A percentile compares a stretch with the other conserved stretches of the same genome.
Conservation (phyloP, 2,888 invertebrate genomes). For the Encarsia formosa region DNA sequence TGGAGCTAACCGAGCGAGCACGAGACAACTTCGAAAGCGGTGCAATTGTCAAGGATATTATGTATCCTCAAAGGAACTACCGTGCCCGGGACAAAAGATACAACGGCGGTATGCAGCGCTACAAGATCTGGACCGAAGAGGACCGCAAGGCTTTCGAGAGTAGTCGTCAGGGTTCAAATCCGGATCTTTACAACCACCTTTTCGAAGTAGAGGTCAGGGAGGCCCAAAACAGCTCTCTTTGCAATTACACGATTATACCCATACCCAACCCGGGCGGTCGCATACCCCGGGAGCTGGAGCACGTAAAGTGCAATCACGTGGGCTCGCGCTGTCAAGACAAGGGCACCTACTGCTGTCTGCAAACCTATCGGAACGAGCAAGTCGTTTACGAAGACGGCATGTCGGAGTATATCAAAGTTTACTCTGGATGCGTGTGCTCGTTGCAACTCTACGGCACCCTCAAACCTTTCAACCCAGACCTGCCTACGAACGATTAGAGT, state of each 20-base stretch:
- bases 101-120: not conserved
- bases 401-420: conserved; percentile 27
- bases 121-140: conserved; percentile 7
- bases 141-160: conserved; percentile 2
- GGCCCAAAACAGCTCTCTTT: conserved; percentile 34
- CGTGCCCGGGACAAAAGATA: conserved; percentile 10
- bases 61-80: too few relatives aligned
- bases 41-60: too few relatives aligned
- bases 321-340: conserved; percentile 30
- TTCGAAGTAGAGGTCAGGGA: conserved; percentile 32
- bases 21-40: too few relatives aligned
- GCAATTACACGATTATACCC: conserved; percentile 34
- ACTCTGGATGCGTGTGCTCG: conserved; percentile 37
- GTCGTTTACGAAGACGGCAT: conserved; percentile 15
- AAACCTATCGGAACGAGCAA: conserved; percentile 33
- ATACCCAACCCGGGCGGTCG: conserved; percentile 28
- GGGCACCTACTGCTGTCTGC: conserved; percentile 34
- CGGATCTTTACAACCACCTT: conserved; percentile 2
- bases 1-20: too few relatives aligned
- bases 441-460: conserved; percentile 18
- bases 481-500: conserved; percentile 6
- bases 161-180: not conserved
- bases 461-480: conserved; percentile 8
- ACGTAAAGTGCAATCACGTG: conserved; percentile 35
- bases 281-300: conserved; percentile 29